A percentile compares a stretch with the other conserved stretches of the same genome.
These are phyloP conservation scores for Meloidogyne chitwoodi DNA, from an alignment of 1,140 invertebrate genomes.

Conservation along the genomic window DNA sequence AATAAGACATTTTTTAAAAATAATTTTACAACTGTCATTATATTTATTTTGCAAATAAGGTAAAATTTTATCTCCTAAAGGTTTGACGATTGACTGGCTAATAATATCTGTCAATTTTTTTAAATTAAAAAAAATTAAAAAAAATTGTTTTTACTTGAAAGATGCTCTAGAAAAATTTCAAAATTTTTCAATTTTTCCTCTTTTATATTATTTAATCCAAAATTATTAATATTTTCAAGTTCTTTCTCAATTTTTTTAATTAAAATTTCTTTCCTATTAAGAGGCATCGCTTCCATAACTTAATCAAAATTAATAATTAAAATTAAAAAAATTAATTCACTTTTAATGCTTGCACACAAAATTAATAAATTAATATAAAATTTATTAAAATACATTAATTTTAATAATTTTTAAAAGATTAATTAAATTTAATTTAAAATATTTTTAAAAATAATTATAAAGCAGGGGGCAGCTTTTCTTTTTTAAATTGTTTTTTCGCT, in stretches of 20 bases:
- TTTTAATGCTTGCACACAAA: no score
- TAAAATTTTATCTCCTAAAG: neutral
- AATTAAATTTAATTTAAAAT: no score
- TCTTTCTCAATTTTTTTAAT: neutral
- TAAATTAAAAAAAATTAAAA: neutral
- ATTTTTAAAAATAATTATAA: no score
- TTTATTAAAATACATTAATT: no score
- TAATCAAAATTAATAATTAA: neutral
- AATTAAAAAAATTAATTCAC: no score
- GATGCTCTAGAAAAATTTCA: neutral
- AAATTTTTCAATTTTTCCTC: neutral
- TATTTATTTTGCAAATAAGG: neutral
- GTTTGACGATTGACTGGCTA: neutral
- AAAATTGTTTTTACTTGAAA: neutral
- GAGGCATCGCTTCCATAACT: neutral
- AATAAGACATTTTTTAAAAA: neutral
- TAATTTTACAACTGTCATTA: neutral
- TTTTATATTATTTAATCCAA: neutral
- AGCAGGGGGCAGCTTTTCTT: no score
- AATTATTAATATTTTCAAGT: neutral
- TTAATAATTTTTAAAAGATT: no score
- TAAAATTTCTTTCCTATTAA: neutral
- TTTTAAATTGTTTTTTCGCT: no score
- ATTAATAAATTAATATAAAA: no score
- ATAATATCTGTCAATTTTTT: neutral